Evolutionary conservation across 2,888 invertebrate genomes (phyloP), one percentile per base, ranked within the genome.

Genomic region (Scaptomyza cyrtandrae): DNA sequence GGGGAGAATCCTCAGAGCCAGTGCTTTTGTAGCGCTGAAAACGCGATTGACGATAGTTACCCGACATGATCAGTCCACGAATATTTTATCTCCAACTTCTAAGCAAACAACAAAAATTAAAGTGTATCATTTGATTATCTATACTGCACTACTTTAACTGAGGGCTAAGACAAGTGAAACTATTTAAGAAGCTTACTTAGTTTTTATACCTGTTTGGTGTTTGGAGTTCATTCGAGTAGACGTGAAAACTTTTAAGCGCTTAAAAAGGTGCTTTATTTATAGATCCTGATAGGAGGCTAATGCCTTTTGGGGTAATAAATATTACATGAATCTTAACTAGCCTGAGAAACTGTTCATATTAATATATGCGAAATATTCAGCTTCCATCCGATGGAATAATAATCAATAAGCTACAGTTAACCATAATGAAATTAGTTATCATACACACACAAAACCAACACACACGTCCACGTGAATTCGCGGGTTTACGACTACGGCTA

Each of bases 331-430:
- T 74, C 66, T 53, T 50, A 63, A 75, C 49, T 57, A 63, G 67
- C 49, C 53, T 1, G 3, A 7, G 31, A 6, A 55, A 13, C 35
- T 54, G 41, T 16, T 52, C 29, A 19, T 39, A 27, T 54, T 56
- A 48, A 56, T 45, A 39, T 63, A 57, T 63, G 54, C 39, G 53
- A 19, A 35, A 49, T 27, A 46, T 54, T 54, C 39, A 4, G 5
- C 24, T 37, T 35, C 45, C 37, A 19, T 41, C 50, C 37, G 19
- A 43, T 55, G 31, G 19, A n/a, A n/a, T 55, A 59, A 79, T n/a
- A 88, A 86, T 88, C 88, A 86, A 85, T 86, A 88, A 76, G 71
- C 78, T 74, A 66, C 67, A 64, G 64, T 37, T 45, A 70, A 50
- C 59, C 72, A 69, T 88, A 80, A 83, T 83, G 68, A 86, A 83